Conservation (phyloP, 1,140 invertebrate genomes). For the Drosophila jambulina region DNA sequence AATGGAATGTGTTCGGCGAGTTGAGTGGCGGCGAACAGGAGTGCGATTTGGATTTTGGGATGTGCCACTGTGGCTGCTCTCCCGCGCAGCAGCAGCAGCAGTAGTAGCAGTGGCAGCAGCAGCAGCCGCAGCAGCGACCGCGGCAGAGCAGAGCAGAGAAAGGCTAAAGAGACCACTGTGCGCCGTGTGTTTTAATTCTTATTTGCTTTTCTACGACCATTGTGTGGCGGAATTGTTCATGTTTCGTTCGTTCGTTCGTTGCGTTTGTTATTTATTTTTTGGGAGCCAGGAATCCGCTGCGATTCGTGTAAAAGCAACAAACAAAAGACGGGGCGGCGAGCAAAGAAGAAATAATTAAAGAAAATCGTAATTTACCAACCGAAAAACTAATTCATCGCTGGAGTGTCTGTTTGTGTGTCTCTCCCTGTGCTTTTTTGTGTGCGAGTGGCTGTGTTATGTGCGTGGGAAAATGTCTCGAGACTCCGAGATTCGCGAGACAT, state of each 20-base stretch:
- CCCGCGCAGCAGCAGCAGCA: conserved; percentile 65
- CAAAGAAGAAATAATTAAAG: conserved; percentile 25
- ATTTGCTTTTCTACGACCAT: conserved; percentile 83
- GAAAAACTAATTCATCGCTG: conserved; percentile 31
- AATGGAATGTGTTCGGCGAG: conserved; percentile 78
- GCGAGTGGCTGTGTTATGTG: conserved; percentile 17
- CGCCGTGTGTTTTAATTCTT: conserved; percentile 75
- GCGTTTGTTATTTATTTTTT: conserved; percentile 73
- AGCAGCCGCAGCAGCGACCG: conserved; percentile 36
- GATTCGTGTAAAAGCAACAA: conserved; percentile 44
- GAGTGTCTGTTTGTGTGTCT: conserved; percentile 12
- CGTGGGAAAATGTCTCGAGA: conserved; percentile 43
- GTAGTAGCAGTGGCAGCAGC: conserved; percentile 16
- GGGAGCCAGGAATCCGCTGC: conserved; percentile 55
- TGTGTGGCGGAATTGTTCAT: conserved; percentile 82
- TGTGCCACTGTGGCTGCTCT: conserved; percentile 61
- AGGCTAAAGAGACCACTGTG: conserved; percentile 63
- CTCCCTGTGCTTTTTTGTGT: conserved; percentile 18
- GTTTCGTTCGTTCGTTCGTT: conserved; percentile 74
- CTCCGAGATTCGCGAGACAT: conserved; percentile 21
- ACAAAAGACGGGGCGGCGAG: conserved; percentile 17
- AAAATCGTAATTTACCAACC: conserved; percentile 42
- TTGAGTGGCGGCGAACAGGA: conserved; percentile 67
- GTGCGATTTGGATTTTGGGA: conserved; percentile 40
- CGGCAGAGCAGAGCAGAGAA: conserved; percentile 41